phyloP scores from a whole-genome alignment of 2,888 invertebrate species.

The Aquatica leii region DNA sequence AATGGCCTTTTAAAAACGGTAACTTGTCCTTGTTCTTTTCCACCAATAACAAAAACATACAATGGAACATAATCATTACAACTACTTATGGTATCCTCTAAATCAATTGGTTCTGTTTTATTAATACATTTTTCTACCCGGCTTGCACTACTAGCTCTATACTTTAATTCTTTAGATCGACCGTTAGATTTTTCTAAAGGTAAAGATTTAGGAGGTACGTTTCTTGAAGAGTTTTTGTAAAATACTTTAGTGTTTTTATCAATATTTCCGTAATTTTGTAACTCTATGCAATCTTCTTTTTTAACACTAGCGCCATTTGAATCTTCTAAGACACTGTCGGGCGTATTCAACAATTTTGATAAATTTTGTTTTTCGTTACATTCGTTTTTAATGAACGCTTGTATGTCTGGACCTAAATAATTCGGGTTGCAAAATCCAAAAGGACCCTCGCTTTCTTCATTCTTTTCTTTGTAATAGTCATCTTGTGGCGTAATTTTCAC shows the following conservation, averaged over 20 bases:
- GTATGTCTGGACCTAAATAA: slow-evolving; percentile 73
- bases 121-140: slow-evolving; percentile 62
- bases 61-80: slow-evolving; percentile 63
- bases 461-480: slow-evolving; percentile 49
- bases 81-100: slow-evolving; percentile 37
- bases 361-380: slow-evolving; percentile 41
- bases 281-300: slow-evolving; percentile 53
- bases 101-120: slow-evolving; percentile 50
- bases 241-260: slow-evolving; percentile 56
- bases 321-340: slow-evolving; percentile 62
- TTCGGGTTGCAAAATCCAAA: slow-evolving; percentile 81
- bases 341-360: slow-evolving; percentile 66
- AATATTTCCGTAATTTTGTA: slow-evolving; percentile 54
- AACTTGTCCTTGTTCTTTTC: slow-evolving; percentile 80
- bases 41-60: slow-evolving; percentile 78
- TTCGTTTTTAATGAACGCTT: slow-evolving; percentile 50
- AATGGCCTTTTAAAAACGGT: slow-evolving; percentile 79
- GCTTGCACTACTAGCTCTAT: slow-evolving; percentile 67
- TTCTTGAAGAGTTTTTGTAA: slow-evolving; percentile 49
- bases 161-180: slow-evolving; percentile 48
- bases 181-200: slow-evolving; percentile 60
- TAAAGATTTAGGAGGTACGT: slow-evolving; percentile 62
- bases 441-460: slow-evolving; percentile 57
- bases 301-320: slow-evolving; percentile 28
- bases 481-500: slow-evolving; percentile 58